Percentiles rank a stretch among this genome's conserved stretches.
Evolutionary conservation across 2,888 invertebrate species (phyloP).

Genomic region (Agapostemon virescens): DNA sequence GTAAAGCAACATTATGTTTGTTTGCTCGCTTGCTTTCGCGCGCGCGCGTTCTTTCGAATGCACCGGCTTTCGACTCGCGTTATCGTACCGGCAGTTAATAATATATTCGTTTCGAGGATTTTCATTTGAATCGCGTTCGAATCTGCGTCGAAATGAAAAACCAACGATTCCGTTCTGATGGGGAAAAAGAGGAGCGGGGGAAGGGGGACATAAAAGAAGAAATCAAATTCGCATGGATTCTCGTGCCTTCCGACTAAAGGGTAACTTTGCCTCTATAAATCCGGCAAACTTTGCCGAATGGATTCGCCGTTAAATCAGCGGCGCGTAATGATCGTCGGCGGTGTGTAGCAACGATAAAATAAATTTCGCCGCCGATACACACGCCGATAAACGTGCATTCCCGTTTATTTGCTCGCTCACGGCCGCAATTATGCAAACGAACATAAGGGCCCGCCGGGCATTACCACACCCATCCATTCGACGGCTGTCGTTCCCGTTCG

Average conservation of each 20-base stretch:
- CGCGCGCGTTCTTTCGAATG: background rate
- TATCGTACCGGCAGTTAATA: background rate
- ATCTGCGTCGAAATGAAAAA: background rate
- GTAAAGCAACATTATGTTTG: background rate
- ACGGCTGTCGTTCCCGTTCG: conserved; percentile 14
- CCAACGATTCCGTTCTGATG: background rate
- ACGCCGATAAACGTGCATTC: conserved; percentile 47
- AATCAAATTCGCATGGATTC: background rate
- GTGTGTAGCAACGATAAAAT: background rate
- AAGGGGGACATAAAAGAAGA: background rate
- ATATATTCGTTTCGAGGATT: background rate
- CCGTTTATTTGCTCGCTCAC: conserved; percentile 39
- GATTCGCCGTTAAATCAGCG: conserved; percentile 2
- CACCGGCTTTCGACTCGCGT: no score
- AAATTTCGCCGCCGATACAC: conserved; percentile 45
- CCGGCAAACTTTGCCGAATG: background rate
- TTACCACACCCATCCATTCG: conserved; percentile 19
- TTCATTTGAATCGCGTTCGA: background rate
- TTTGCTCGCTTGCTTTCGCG: no score
- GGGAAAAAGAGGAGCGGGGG: no score
- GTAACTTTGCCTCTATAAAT: conserved; percentile 21
- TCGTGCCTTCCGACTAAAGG: conserved; percentile 9
- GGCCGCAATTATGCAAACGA: conserved; percentile 48
- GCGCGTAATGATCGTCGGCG: background rate
- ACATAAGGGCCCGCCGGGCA: conserved; percentile 14